These are phyloP conservation scores for Catocala fraxini DNA, from an alignment of 2,888 invertebrate species.

Conservation along the genomic window DNA sequence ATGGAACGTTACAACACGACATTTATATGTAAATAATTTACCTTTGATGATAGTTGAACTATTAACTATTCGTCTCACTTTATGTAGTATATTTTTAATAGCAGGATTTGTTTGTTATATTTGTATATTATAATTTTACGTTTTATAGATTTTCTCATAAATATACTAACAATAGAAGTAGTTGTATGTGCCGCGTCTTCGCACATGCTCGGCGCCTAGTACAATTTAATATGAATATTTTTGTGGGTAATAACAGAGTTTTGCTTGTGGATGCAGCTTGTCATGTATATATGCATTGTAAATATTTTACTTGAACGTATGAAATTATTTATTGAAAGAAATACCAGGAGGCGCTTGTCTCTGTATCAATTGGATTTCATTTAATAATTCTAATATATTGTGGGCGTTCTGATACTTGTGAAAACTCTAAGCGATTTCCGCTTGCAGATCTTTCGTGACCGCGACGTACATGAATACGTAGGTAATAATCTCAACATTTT, in stretches of 20 bases:
- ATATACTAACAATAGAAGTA: neutral
- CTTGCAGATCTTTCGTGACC: too few relatives aligned
- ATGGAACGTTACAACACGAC: slow-evolving; percentile 27
- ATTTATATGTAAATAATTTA: slow-evolving; percentile 47
- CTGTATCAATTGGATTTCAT: slow-evolving; percentile 20
- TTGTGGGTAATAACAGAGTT: slow-evolving; percentile 1
- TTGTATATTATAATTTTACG: slow-evolving; percentile 5
- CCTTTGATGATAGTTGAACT: slow-evolving; percentile 33
- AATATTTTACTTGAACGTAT: slow-evolving; percentile 17
- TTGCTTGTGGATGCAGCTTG: slow-evolving; percentile 14
- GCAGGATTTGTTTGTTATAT: slow-evolving; percentile 23
- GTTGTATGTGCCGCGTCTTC: neutral
- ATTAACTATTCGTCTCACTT: slow-evolving; percentile 44
- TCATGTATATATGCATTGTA: slow-evolving; percentile 34
- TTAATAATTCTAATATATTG: slow-evolving; percentile 1
- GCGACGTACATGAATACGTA: too few relatives aligned
- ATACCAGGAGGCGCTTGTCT: slow-evolving; percentile 14
- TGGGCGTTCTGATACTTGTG: too few relatives aligned
- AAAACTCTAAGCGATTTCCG: too few relatives aligned
- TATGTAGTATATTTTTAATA: slow-evolving; percentile 36
- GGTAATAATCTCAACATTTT: too few relatives aligned
- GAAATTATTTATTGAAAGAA: slow-evolving; percentile 14
- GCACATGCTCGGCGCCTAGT: neutral
- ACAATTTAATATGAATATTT: neutral
- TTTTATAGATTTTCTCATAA: slow-evolving; percentile 4